These are phyloP conservation scores for Coregonus clupeaformis DNA, from an alignment of 2,113 vertebrate species.

Conservation along the genomic window DNA sequence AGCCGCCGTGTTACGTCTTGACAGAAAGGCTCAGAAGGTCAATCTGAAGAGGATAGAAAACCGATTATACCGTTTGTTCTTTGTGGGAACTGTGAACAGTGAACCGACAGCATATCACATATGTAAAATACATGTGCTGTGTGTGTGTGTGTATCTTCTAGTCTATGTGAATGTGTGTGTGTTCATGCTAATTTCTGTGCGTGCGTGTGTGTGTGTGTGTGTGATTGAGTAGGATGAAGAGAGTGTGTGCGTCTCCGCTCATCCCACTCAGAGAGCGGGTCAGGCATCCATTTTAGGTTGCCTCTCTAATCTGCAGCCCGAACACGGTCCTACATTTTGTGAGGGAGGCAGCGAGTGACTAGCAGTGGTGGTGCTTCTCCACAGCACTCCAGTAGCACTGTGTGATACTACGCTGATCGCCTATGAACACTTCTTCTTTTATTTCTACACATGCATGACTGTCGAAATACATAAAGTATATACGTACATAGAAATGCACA, in stretches of 20 bases:
- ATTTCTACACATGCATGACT: no score
- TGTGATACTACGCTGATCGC: not conserved
- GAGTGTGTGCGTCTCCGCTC: not conserved
- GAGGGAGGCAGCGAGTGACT: slow-evolving; percentile 41
- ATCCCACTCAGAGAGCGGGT: slow-evolving; percentile 45
- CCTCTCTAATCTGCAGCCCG: slow-evolving; percentile 38
- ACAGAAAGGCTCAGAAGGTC: no score
- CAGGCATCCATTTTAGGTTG: slow-evolving; percentile 74
- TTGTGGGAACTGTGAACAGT: no score
- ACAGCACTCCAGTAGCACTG: not conserved
- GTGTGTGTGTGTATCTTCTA: slow-evolving; percentile 16
- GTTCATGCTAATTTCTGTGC: not conserved
- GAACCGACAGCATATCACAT: no score
- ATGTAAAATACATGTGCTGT: not conserved
- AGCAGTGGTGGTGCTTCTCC: not conserved
- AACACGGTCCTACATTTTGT: slow-evolving; percentile 70
- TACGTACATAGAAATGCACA: no score
- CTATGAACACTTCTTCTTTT: no score
- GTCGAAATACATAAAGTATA: no score
- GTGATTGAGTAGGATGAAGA: not conserved
- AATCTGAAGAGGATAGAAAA: no score
- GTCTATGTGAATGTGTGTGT: slow-evolving; percentile 3
- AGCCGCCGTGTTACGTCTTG: no score
- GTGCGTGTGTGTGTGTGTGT: no score
- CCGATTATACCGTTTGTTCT: no score